Evolutionary conservation across 2,888 invertebrate species (phyloP), one percentile per base, ranked within the genome.

Genomic region (Merodon equestris): DNA sequence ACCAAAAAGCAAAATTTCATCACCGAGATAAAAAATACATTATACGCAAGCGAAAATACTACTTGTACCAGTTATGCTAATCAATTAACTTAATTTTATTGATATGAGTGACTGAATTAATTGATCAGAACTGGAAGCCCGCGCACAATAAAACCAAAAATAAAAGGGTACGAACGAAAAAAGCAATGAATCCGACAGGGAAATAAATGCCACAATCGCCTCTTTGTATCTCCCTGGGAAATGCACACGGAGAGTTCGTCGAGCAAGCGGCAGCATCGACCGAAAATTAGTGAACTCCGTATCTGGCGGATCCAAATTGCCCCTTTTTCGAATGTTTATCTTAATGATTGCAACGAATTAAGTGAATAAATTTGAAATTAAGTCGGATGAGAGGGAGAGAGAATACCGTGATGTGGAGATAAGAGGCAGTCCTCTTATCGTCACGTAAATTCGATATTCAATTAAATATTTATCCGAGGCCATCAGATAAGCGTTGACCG

Each of bases 21-120:
- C 63, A 63, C 53, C 53, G 73, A 77, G 66, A 73, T 67, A 63
- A 14, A 60, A 18, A 50, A 50, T 40, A 67, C 72, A 67, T 53
- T 63, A 74, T 74, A 74, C 51, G 57, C 57, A 77, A 73, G 72
- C 77, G 36, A 77, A 77, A 67, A 77, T 73, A 74, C 73, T 79
- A 64, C 74, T 61, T 79, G 74, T 79, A 79, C 79, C 79, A 74
- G 79, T 79, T 79, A 79, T 79, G 79, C 79, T 79, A 79, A 79
- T 79, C 79, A 79, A 79, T 79, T 79, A 73, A 74, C 45, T 79
- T 79, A 79, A 79, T 79, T 79, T 79, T 79, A 79, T 79, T 79
- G 79, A 79, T 79, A 79, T 74, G 79, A 70, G 79, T 79, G 74
- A 74, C 79, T 74, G 74, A 79, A 79, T 79, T 79, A 79, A 79